A percentile compares a stretch with the other conserved stretches of the same genome.
Conservation (phyloP, 2,113 vertebrate genomes). For the Pseudopipra pipra region DNA sequence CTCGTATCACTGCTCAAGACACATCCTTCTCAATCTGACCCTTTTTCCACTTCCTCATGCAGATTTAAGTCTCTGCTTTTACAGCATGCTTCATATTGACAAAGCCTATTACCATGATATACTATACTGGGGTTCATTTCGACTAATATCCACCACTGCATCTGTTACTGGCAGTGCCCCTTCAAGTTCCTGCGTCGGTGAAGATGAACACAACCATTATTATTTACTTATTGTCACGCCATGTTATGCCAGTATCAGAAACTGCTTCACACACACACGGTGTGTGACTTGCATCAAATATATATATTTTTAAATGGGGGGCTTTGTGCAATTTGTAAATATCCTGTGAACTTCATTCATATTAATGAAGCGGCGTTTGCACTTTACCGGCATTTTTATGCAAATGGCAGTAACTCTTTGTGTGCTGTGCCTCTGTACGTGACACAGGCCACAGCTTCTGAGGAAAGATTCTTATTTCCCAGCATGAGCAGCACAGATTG, state of each 20-base stretch:
- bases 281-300: conserved; percentile 42
- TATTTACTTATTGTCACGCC: conserved; percentile 6
- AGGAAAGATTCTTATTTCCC: not conserved
- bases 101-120: conserved; percentile 68
- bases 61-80: conserved; percentile 54
- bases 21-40: conserved; percentile 20
- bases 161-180: conserved; percentile 33
- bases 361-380: conserved; percentile 33
- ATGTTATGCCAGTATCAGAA: conserved; percentile 16
- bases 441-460: not conserved
- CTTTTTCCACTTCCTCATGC: conserved; percentile 25
- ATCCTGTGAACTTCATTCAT: conserved; percentile 53
- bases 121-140: conserved; percentile 52
- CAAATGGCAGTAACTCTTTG: conserved; percentile 27
- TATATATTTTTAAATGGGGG: conserved; percentile 53
- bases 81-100: conserved; percentile 63
- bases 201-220: conserved; percentile 40
- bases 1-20: not conserved
- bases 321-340: conserved; percentile 51
- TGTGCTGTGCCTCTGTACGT: not conserved
- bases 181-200: not conserved
- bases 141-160: conserved; percentile 8
- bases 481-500: rapidly evolving
- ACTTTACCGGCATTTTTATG: conserved; percentile 29
- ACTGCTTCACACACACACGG: not conserved